Evolutionary conservation across 2,113 vertebrate species (phyloP), one percentile per base, ranked within the genome.

Genomic region (Notiomystis cincta): DNA sequence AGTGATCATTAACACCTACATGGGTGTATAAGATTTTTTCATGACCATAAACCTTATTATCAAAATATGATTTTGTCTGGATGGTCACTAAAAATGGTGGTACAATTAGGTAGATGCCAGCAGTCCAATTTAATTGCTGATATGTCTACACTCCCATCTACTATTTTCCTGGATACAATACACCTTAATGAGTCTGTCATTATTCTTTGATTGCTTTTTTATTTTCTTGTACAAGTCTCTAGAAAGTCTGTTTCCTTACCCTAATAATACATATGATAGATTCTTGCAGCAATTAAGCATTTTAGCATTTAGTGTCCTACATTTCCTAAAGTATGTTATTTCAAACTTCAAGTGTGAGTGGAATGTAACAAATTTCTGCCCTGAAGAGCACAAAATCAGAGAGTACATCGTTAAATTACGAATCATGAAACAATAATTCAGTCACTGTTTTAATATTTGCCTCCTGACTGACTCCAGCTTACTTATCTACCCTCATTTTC

Each of bases 361-460:
- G 6, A 72, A 53, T 28, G 33, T 22, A 73, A 35, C 1, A 76
- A 47, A 60, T 15, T 56, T 87, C 35, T 62, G n/a, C 25, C 20
- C 38, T 40, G 27, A 71, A 71, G 24, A 89, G 70, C 5, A 82
- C 3, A 53, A 71, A 62, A 33, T 33, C 67, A 64, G 37, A 67
- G 0, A 13, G 22, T 2, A 1, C 13, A 38, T 15, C 0, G 0
- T 57, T 82, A 72, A 69, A 85, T 79, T 50, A 73, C 11, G n/a
- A 85, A 53, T 4, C 4, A 58, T 53, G 13, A 79, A 66, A 56
- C 57, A 62, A 38, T 64, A 58, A 67, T 14, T 33, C 6, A 48
- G 5, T 0, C 6, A 67, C 2, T 23, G 23, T 60, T 71, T 78
- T 72, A 58, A 24, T 53, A 35, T 65, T 76, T 56, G 4, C 13